Evolutionary conservation across 2,888 invertebrate species (phyloP).

Genomic region (Tetramorium bicarinatum): DNA sequence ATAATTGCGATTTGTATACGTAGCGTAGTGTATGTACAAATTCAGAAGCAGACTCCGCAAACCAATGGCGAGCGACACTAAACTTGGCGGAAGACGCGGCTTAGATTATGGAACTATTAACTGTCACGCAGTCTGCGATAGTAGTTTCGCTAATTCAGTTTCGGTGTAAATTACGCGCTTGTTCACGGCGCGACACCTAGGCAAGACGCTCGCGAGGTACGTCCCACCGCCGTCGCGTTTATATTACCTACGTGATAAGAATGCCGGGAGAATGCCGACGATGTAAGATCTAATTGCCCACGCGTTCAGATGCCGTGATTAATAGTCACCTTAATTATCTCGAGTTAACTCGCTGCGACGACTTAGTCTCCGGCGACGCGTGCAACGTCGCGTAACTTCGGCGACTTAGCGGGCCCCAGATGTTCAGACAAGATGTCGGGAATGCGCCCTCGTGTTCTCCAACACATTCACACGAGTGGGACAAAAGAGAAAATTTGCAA

Average conservation of each 20-base stretch:
- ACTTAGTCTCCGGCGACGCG: slow-evolving; percentile 53
- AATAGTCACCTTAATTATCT: slow-evolving; percentile 69
- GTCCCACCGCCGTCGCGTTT: slow-evolving; percentile 20
- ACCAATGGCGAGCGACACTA: background rate
- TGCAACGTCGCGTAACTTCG: slow-evolving; percentile 53
- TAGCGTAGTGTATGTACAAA: no score
- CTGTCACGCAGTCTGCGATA: slow-evolving; percentile 45
- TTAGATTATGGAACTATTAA: slow-evolving; percentile 51
- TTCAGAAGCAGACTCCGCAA: background rate
- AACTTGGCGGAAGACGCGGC: slow-evolving; percentile 30
- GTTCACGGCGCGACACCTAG: slow-evolving; percentile 33
- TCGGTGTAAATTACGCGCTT: slow-evolving; percentile 52
- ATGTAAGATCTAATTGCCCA: slow-evolving; percentile 60
- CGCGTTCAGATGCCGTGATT: slow-evolving; percentile 68
- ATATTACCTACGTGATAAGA: slow-evolving; percentile 51
- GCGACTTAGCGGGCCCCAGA: slow-evolving; percentile 45
- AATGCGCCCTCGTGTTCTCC: background rate
- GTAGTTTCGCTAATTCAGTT: slow-evolving; percentile 53
- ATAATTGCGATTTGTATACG: background rate
- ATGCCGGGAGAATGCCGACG: slow-evolving; percentile 42
- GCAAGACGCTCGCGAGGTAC: slow-evolving; percentile 33
- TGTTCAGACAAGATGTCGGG: slow-evolving; percentile 55
- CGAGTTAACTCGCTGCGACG: slow-evolving; percentile 60
- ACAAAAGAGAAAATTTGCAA: background rate
- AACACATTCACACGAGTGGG: background rate